Percentiles rank a stretch among this genome's conserved stretches.
Evolutionary conservation across 2,797 vertebrate species (phyloP).

Genomic region (Sebastes vulpes): DNA sequence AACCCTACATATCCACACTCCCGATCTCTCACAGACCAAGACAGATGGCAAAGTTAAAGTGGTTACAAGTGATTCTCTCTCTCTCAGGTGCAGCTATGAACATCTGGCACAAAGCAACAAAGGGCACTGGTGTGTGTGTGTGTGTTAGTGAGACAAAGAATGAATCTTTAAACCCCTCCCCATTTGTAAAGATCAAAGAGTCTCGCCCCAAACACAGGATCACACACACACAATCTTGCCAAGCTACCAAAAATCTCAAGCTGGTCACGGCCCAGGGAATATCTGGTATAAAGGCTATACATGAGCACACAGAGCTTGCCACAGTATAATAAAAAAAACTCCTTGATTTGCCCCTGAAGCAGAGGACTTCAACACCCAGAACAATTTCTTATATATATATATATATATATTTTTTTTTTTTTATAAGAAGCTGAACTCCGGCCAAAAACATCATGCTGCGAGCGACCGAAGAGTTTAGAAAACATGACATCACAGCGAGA

Average conservation of each 20-base stretch:
- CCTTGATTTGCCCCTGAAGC: constrained; percentile 27
- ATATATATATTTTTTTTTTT: constrained; percentile 17
- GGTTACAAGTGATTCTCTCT: not conserved
- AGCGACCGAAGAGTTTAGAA: constrained; percentile 62
- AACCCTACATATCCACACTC: not conserved
- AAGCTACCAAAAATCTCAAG: constrained; percentile 37
- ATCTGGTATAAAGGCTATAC: constrained; percentile 10
- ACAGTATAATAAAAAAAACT: constrained; percentile 22
- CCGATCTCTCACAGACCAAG: not conserved
- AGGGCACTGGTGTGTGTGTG: constrained; percentile 6
- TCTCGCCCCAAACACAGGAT: constrained; percentile 45
- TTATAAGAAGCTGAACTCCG: constrained; percentile 43
- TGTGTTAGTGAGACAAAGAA: constrained; percentile 27
- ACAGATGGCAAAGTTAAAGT: constrained; percentile 2
- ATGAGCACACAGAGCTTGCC: constrained; percentile 3
- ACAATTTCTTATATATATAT: constrained; percentile 13
- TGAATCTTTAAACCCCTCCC: constrained; percentile 56
- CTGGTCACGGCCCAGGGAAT: constrained; percentile 2
- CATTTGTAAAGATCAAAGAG: constrained; percentile 63
- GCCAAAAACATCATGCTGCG: constrained; percentile 68
- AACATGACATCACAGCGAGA: constrained; percentile 69
- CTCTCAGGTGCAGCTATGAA: constrained; percentile 32
- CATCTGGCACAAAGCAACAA: constrained; percentile 47
- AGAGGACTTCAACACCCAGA: constrained; percentile 36
- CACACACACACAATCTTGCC: constrained; percentile 44